These are phyloP conservation scores for Delia radicum DNA, from an alignment of 1,140 invertebrate genomes.

Conservation along the genomic window DNA sequence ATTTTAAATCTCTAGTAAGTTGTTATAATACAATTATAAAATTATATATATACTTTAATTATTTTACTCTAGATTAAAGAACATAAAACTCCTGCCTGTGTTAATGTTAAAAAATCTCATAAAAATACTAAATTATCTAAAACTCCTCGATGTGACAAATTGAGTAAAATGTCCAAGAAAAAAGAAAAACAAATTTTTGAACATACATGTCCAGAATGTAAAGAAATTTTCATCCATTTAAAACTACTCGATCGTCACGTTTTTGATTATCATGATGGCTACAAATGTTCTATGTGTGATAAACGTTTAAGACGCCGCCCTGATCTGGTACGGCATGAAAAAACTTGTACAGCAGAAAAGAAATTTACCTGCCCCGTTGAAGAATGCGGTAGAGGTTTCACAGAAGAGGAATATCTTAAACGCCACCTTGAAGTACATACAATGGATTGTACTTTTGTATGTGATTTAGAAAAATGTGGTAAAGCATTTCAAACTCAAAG, in stretches of 20 bases:
- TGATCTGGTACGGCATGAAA: background rate
- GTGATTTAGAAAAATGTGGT: constrained; percentile 40
- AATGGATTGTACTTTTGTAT: constrained; percentile 39
- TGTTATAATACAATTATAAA: too few species aligned
- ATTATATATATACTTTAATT: too few species aligned
- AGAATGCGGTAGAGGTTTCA: constrained; percentile 38
- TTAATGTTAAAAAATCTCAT: too few species aligned
- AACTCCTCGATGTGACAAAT: too few species aligned
- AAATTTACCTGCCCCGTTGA: constrained; percentile 38
- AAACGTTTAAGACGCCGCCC: background rate
- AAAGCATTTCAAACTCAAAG: constrained; percentile 43
- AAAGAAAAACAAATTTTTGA: too few species aligned
- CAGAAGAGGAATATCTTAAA: constrained; percentile 39
- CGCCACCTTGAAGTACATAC: constrained; percentile 35
- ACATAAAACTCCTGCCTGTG: too few species aligned
- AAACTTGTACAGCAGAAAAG: constrained; percentile 32
- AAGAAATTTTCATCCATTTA: background rate
- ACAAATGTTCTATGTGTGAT: constrained; percentile 13
- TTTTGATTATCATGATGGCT: background rate
- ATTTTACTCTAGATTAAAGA: too few species aligned
- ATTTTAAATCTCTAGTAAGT: too few species aligned
- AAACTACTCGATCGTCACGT: background rate
- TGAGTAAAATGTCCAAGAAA: too few species aligned
- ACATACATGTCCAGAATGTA: background rate
- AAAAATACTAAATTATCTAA: too few species aligned